Evolutionary conservation across 2,888 invertebrate genomes (phyloP), one percentile per base, ranked within the genome.

Genomic region (Seira ritae): DNA sequence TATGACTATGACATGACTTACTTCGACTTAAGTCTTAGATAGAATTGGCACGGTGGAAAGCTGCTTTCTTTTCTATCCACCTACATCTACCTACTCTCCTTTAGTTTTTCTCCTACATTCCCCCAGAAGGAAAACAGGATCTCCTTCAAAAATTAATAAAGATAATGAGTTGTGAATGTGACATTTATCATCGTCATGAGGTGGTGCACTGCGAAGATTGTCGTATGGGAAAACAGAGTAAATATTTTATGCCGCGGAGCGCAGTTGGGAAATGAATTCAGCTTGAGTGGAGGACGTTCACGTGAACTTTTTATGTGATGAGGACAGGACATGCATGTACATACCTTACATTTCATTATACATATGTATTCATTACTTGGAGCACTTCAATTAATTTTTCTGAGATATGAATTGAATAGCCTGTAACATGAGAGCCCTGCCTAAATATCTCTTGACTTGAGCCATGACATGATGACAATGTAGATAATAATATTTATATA

Each of bases 141-240:
- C 55, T 17, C 17, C 55, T 55, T 55, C n/a, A 55, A 55, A 55
- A 55, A 55, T 55, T 55, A 55, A 55, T 55, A 55, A 55, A 55
- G 55, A 17, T 55, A 55, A 55, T 55, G 55, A 55, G 55, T 55
- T 55, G 55, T 55, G 55, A 55, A 55, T 55, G 55, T 55, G 55
- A 55, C 55, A 55, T 55, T 55, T 55, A 55, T 55, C 55, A 55
- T 8, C 55, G 17, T 55, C 55, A 55, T 55, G 17, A 55, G 3
- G 55, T 55, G 55, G 12, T 12, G 55, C 55, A 42, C n/a, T n/a
- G n/a, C 31, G 31, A 8, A 31, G 31, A 31, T 31, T 31, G 2
- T 4, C 31, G 31, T 2, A 31, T 31, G 12, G 17, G 17, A 12
- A 55, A 55, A 55, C 55, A 12, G 15, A 1, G 15, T 55, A 55